Evolutionary conservation across 2,888 invertebrate species (phyloP).

Genomic region (Sipunculus nudus): DNA sequence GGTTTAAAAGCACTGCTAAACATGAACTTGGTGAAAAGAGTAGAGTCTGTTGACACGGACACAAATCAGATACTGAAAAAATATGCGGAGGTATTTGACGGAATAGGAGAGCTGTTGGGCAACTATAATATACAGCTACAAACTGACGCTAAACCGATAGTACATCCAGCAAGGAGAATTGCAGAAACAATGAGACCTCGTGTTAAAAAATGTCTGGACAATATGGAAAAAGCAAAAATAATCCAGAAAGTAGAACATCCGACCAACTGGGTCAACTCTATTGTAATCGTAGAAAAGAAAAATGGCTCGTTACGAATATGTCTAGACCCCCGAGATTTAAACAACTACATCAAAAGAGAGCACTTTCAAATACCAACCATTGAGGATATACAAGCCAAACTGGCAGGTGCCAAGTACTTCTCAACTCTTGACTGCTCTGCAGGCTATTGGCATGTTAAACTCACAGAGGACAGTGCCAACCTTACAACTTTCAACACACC

Average conservation of each 20-base stretch:
- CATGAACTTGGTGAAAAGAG: too few species aligned
- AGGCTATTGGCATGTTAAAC: conserved; percentile 29
- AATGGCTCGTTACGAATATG: conserved; percentile 23
- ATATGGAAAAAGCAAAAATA: conserved; percentile 5
- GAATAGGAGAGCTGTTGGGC: too few species aligned
- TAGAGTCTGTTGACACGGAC: too few species aligned
- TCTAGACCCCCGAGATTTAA: conserved; percentile 24
- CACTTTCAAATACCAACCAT: conserved; percentile 18
- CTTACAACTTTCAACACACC: conserved; percentile 23
- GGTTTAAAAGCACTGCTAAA: too few species aligned
- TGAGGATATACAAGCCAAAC: conserved; percentile 24
- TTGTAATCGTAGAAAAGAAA: conserved; percentile 9
- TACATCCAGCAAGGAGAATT: too few species aligned
- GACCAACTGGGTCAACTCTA: conserved; percentile 15
- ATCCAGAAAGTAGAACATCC: not conserved
- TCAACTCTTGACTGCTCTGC: conserved; percentile 22
- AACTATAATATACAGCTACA: too few species aligned
- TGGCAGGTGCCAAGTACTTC: conserved; percentile 21
- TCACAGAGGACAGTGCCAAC: not conserved
- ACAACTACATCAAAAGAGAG: conserved; percentile 16
- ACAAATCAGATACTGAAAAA: too few species aligned
- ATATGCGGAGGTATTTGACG: too few species aligned
- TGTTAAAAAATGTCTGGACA: too few species aligned
- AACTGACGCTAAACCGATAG: too few species aligned
- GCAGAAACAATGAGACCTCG: too few species aligned